Evolutionary conservation across 2,888 invertebrate species (phyloP), one percentile per base, ranked within the genome.

Genomic region (Chaitophorus viminalis): DNA sequence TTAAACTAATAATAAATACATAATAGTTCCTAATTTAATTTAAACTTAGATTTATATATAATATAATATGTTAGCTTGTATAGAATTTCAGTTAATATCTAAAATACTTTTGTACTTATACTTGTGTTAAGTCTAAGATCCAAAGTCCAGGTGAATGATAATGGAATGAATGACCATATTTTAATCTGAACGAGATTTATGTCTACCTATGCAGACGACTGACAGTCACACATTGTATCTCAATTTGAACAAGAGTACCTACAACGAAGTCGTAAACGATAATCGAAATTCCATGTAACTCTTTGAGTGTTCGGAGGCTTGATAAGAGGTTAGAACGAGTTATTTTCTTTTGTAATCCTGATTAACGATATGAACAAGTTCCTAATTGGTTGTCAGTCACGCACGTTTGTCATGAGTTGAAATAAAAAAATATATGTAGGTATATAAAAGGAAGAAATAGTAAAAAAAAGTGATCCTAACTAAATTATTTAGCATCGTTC

Each of bases 401-500:
- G 87, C 87, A 87, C 79, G 86, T 70, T 78, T 86, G 78, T 78
- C 86, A 79, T 54, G 70, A 86, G 31, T 9, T 17, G 74, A 33
- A 68, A 46, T 9, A 68, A 76, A 29, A 68, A 33, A 25, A 46
- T 18, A 83, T 39, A 60, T 54, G 29, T 31, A 72, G 21, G 17
- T 21, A 82, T 68, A 33, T 72, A 72, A 46, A 76, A 76, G 17
- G n/a, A 52, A 84, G 36, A n/a, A 76, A 68, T 52, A 76, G 76
- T 77, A 68, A 31, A 31, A 65, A 76, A 75, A 87, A 79, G 39
- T 60, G 74, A 79, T 87, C 79, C 87, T 87, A 65, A 87, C 79
- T 81, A 87, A 87, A 87, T 87, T 79, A 87, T 87, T 87, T 87
- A 87, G 60, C 87, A 74, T 87, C 77, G 86, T 86, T 86, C 81